These are phyloP conservation scores for Acinonyx jubatus DNA, from an alignment of 2,113 vertebrate genomes.

Conservation along the genomic window DNA sequence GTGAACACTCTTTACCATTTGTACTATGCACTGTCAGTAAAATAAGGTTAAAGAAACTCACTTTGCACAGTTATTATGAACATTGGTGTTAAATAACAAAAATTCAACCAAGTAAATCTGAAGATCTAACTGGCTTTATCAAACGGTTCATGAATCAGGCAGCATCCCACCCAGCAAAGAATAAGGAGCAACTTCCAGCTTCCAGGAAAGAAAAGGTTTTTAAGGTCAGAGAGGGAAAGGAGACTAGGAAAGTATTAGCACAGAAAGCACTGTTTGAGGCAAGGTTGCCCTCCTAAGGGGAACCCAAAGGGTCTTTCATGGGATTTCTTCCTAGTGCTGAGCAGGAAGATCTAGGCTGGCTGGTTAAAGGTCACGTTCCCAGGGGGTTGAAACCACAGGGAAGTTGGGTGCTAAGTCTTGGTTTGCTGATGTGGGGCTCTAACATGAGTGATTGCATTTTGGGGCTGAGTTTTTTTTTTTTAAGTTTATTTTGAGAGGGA, in stretches of 20 bases:
- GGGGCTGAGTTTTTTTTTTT: neutral
- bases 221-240: neutral
- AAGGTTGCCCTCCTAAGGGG: neutral
- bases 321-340: neutral
- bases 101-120: neutral
- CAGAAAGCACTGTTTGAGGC: neutral
- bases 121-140: neutral
- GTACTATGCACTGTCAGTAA: neutral
- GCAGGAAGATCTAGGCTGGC: neutral
- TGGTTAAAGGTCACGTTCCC: neutral
- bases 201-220: neutral
- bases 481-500: too few relatives aligned
- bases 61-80: neutral
- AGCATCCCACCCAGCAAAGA: neutral
- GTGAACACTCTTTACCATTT: neutral
- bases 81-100: neutral
- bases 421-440: neutral
- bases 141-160: neutral
- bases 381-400: neutral
- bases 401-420: neutral
- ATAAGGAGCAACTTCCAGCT: neutral
- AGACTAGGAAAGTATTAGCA: neutral
- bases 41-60: neutral
- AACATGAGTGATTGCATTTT: neutral
- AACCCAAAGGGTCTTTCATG: neutral